These are phyloP conservation scores for Patella vulgata DNA, from an alignment of 1,140 invertebrate genomes.

Conservation along the genomic window DNA sequence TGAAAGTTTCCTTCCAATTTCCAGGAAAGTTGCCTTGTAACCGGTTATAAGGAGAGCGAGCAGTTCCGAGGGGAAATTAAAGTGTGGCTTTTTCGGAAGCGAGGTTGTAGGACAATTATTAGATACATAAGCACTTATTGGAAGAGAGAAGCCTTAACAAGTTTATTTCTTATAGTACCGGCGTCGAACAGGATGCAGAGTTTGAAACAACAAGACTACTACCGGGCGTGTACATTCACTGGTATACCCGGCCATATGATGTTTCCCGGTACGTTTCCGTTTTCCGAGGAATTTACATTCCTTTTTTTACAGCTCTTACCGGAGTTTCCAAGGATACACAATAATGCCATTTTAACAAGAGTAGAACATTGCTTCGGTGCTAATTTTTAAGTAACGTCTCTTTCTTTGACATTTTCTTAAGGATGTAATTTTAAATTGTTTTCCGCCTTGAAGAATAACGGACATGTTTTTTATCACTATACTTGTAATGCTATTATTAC, in stretches of 20 bases:
- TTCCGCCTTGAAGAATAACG: too few relatives aligned
- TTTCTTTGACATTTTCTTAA: too few relatives aligned
- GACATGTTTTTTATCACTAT: too few relatives aligned
- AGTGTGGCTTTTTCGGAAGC: constrained; percentile 28
- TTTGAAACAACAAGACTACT: constrained; percentile 43
- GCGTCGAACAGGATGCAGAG: constrained; percentile 27
- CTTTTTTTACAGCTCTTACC: too few relatives aligned
- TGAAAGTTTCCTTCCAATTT: constrained; percentile 23
- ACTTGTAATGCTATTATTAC: too few relatives aligned
- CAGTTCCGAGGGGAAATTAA: constrained; percentile 28
- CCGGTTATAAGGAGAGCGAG: constrained; percentile 18
- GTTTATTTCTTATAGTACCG: too few relatives aligned
- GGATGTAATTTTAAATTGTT: too few relatives aligned
- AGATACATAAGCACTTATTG: constrained; percentile 29
- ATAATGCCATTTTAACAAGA: too few relatives aligned
- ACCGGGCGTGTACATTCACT: constrained; percentile 38
- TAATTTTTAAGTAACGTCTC: too few relatives aligned
- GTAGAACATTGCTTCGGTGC: too few relatives aligned
- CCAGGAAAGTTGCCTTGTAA: constrained; percentile 29
- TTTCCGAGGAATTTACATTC: neutral
- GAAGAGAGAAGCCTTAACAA: neutral
- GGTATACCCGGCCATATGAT: constrained; percentile 31
- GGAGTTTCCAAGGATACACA: too few relatives aligned
- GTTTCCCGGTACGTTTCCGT: constrained; percentile 36
- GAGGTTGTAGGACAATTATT: constrained; percentile 22